A percentile compares a stretch with the other conserved stretches of the same genome.
Conservation (phyloP, 2,888 invertebrate genomes). For the Drosophila birchii region DNA sequence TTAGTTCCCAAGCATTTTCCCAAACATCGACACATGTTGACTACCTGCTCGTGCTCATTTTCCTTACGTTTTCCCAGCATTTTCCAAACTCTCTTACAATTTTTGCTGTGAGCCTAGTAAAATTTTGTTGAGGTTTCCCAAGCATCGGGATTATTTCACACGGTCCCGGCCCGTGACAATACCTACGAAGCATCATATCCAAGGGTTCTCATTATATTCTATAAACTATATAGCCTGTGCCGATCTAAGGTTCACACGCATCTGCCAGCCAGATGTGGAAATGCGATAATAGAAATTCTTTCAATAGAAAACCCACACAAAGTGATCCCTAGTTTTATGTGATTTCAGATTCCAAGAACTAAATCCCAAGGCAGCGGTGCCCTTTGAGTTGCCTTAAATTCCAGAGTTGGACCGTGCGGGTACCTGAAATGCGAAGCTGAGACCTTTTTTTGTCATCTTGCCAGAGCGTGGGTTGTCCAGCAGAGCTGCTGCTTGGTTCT, state of each 20-base stretch:
- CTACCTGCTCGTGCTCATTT: constrained; percentile 39
- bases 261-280: constrained; percentile 30
- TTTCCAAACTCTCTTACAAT: not conserved
- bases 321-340: constrained; percentile 18
- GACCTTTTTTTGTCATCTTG: constrained; percentile 3
- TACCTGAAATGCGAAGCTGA: constrained; percentile 18
- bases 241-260: constrained; percentile 41
- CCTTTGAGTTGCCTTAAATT: constrained; percentile 35
- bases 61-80: constrained; percentile 4
- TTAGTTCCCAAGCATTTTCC: constrained; percentile 18
- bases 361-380: constrained; percentile 33
- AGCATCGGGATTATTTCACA: constrained; percentile 33
- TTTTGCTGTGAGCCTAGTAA: constrained; percentile 12
- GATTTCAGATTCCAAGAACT: constrained; percentile 32
- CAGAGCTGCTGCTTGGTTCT: not conserved
- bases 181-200: not conserved
- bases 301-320: constrained; percentile 21
- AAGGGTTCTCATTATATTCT: not conserved
- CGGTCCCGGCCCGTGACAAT: constrained; percentile 39
- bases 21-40: not conserved
- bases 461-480: not conserved
- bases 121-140: constrained; percentile 19
- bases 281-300: constrained; percentile 14
- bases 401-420: constrained; percentile 19
- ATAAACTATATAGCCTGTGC: constrained; percentile 22